Conservation (phyloP, 2,113 vertebrate species). For the Gila orcuttii region DNA sequence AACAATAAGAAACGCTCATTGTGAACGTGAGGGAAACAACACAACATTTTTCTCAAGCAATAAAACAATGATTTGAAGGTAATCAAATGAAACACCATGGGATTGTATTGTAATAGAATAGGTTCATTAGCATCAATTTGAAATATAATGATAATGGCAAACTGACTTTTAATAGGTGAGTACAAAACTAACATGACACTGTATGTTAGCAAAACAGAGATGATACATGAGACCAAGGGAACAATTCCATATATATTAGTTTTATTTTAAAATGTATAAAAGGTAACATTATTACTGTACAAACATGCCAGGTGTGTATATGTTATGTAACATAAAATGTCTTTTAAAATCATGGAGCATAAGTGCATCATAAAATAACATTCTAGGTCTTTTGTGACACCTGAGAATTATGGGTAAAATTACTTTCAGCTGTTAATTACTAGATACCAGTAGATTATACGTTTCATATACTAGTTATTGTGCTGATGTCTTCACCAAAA, state of each 20-base stretch:
- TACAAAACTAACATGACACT: not conserved
- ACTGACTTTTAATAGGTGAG: not conserved
- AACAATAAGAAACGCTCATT: slow-evolving; percentile 67
- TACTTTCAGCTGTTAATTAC: not conserved
- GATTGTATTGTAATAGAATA: not conserved
- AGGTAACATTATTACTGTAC: not conserved
- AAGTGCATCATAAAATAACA: slow-evolving; percentile 42
- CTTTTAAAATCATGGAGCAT: not conserved
- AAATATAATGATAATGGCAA: not conserved
- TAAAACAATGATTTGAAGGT: slow-evolving; percentile 41
- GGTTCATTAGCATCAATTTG: not conserved
- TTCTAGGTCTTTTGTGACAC: not conserved
- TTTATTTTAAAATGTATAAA: slow-evolving; percentile 19
- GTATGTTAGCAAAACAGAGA: not conserved
- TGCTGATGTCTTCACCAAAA: not conserved
- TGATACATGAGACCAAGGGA: not conserved
- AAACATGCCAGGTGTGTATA: not conserved
- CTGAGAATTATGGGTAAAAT: slow-evolving; percentile 40
- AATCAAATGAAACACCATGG: not conserved
- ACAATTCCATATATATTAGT: not conserved
- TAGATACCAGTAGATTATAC: not conserved
- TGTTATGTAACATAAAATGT: not conserved
- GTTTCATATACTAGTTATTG: slow-evolving; percentile 21
- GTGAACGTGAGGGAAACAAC: slow-evolving; percentile 68
- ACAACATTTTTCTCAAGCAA: slow-evolving; percentile 59